Base-by-base conservation (phyloP, 2,888 invertebrate genomes). In the Himalopsyche tibetana region DNA sequence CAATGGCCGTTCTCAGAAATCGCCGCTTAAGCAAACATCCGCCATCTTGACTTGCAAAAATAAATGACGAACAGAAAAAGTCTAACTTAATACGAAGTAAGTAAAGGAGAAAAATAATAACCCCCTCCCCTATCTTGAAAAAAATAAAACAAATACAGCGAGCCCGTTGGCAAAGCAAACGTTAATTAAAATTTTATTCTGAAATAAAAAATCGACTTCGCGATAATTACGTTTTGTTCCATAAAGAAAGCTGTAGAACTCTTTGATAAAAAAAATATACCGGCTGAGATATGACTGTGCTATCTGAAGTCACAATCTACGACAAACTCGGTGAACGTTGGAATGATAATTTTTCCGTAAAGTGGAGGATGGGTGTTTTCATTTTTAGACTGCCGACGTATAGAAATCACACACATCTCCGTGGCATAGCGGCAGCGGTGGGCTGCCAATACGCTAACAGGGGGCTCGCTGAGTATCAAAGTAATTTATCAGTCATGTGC, bases 181-280 rank as follows among this genome's bases (percentile, higher is more conserved):
- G 86, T 84, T 84, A 86, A 86, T 86, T 84, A 86, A 86, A 86
- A 84, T 86, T 84, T 86, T 84, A 86, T 86, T 86, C 84, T 82
- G 82, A 55, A 79, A 56, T 84, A 84, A 86, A 84, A 85, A 86
- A 86, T 86, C 82, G 86, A 63, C 63, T 63, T 15, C 55, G 80
- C 82, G 84, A 86, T 86, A 82, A 82, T 86, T 82, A 84, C 56
- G 84, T 86, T 84, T 86, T 86, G 82, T 84, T 80, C 80, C 82
- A 55, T 82, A 84, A 85, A 84, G 82, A 86, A 84, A 86, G 82
- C 82, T 69, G 81, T 56, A 84, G 55, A 81, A 85, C 63, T 82
- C 85, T 82, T 82, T 85, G 69, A 85, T 82, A 69, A 69, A 85
- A 85, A 85, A 85, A 63, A 63, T 63, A 85, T 82, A 85, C 82